Conservation (phyloP, 2,888 invertebrate genomes). For the Entomobrya proxima region DNA sequence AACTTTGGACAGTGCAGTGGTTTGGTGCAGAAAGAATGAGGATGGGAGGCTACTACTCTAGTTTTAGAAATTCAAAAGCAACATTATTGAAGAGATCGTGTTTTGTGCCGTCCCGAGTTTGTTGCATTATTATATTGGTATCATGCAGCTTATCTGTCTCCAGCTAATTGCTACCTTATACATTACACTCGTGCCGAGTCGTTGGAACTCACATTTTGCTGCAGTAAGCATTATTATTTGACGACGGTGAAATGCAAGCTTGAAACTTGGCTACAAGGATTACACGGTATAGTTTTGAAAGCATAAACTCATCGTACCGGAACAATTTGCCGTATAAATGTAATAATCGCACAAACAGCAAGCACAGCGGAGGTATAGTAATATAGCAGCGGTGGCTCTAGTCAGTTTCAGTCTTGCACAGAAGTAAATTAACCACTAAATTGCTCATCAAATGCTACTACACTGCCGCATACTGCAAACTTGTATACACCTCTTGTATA, state of each 20-base stretch:
- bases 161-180: conserved; percentile 50
- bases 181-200: not conserved
- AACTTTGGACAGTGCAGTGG: not conserved
- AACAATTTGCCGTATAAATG: conserved; percentile 44
- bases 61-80: not conserved
- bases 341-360: conserved; percentile 42
- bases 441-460: conserved; percentile 53
- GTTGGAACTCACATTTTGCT: too few relatives aligned
- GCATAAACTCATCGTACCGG: conserved; percentile 28
- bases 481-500: not conserved
- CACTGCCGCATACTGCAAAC: not conserved
- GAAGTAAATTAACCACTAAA: conserved; percentile 59
- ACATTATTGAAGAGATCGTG: not conserved
- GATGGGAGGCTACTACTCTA: not conserved
- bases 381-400: conserved; percentile 17
- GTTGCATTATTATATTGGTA: conserved; percentile 8
- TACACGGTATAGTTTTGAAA: not conserved
- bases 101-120: not conserved
- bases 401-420: conserved; percentile 41
- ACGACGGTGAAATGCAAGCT: too few relatives aligned
- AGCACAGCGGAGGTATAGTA: not conserved
- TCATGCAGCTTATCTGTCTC: conserved; percentile 48
- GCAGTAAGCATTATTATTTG: too few relatives aligned
- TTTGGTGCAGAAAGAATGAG: not conserved
- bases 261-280: not conserved